A percentile compares a stretch with the other conserved stretches of the same genome.
Evolutionary conservation across 2,113 vertebrate species (phyloP).

Genomic region (Xenopus laevis): DNA sequence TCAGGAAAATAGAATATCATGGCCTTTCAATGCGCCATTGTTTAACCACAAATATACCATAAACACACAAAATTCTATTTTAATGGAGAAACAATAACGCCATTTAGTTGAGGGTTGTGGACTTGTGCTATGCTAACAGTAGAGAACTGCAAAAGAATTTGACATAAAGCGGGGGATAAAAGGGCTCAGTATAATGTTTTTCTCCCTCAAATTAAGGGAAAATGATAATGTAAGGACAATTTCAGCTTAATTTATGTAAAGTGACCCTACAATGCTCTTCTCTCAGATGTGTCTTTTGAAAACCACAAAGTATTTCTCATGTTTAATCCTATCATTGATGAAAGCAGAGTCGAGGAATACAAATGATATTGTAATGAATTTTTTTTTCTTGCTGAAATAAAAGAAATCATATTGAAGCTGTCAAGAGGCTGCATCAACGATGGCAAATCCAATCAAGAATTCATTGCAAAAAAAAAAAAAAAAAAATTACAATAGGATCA

Average conservation of each 20-base stretch:
- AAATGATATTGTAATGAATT: conserved; percentile 19
- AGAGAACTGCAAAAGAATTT: no score
- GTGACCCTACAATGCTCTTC: conserved; percentile 1
- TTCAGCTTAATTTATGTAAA: conserved; percentile 2
- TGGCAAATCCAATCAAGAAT: conserved; percentile 12
- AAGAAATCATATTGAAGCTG: conserved; percentile 13
- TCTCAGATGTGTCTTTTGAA: conserved; percentile 1
- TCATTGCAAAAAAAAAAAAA: neutral
- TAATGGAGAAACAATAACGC: no score
- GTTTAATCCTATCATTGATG: conserved; percentile 25
- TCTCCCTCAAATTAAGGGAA: neutral
- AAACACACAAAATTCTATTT: no score
- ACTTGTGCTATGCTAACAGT: no score
- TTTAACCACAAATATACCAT: no score
- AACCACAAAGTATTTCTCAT: neutral
- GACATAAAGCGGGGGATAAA: no score
- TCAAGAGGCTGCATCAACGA: conserved; percentile 8
- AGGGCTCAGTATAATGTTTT: neutral
- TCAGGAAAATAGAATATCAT: no score
- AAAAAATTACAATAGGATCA: conserved; percentile 10
- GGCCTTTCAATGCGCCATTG: no score
- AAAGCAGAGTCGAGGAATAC: conserved; percentile 17
- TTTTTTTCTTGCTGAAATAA: conserved; percentile 5
- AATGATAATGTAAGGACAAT: conserved; percentile 12
- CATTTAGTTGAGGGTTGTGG: no score